Evolutionary conservation across 2,888 invertebrate species (phyloP).

Genomic region (Protula sp.): DNA sequence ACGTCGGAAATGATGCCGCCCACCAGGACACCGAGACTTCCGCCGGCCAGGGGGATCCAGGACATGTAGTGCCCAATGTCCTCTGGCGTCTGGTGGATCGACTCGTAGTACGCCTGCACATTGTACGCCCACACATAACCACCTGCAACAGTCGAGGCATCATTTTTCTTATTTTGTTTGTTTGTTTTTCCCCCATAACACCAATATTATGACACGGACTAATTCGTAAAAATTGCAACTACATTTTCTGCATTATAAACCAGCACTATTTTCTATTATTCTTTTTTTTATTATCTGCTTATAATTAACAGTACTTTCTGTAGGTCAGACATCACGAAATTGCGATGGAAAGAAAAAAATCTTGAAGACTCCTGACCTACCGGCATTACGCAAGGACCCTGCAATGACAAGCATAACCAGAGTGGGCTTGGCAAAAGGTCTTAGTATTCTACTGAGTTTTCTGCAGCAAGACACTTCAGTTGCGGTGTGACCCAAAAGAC

Average conservation of each 20-base stretch:
- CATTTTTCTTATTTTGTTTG: no score
- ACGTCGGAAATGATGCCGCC: constrained; percentile 49
- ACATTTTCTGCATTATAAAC: not conserved
- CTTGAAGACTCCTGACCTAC: no score
- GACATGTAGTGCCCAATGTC: constrained; percentile 50
- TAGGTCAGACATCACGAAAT: no score
- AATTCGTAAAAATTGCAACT: not conserved
- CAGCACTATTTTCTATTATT: no score
- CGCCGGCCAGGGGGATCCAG: constrained; percentile 53
- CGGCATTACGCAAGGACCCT: constrained; percentile 52
- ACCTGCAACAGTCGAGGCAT: no score
- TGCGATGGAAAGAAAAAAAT: no score
- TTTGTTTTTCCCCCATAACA: no score
- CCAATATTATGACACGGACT: not conserved
- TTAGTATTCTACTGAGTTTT: not conserved
- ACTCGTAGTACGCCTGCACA: constrained; percentile 51
- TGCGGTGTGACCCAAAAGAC: not conserved
- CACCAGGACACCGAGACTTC: constrained; percentile 47
- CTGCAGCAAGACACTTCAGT: not conserved
- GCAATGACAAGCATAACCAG: constrained; percentile 48
- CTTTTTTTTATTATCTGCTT: no score
- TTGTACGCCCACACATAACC: constrained; percentile 55
- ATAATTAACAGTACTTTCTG: no score
- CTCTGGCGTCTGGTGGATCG: constrained; percentile 39
- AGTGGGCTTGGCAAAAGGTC: constrained; percentile 37